Conservation (phyloP, 2,113 vertebrate species). For the Meriones unguiculatus region DNA sequence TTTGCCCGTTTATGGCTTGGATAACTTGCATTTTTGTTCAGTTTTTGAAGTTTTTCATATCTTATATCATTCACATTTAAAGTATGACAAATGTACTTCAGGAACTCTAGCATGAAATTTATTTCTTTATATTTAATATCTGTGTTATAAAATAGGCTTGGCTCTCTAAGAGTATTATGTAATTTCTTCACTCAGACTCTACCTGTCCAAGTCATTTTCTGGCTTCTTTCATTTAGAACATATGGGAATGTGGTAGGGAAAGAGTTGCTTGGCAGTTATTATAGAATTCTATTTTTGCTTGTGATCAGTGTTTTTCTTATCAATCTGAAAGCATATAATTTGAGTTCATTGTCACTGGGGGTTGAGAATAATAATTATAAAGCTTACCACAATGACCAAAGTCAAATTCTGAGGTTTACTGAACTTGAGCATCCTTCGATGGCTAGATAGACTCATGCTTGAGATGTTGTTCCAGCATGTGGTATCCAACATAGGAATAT, state of each 20-base stretch:
- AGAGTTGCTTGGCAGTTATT: not conserved
- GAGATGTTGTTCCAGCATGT: not conserved
- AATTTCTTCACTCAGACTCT: slow-evolving; percentile 20
- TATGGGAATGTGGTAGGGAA: not conserved
- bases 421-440: slow-evolving; percentile 52
- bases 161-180: not conserved
- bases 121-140: not conserved
- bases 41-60: not conserved
- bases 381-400: not conserved
- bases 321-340: not conserved
- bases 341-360: slow-evolving; percentile 14
- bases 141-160: not conserved
- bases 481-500: slow-evolving; percentile 19
- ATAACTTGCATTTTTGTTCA: not conserved
- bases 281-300: slow-evolving; percentile 14
- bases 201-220: not conserved
- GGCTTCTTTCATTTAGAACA: slow-evolving; percentile 11
- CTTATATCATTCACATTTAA: slow-evolving; percentile 51
- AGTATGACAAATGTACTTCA: slow-evolving; percentile 55
- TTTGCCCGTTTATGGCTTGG: not conserved
- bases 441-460: slow-evolving; percentile 50
- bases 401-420: slow-evolving; percentile 5
- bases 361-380: not conserved
- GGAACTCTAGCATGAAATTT: slow-evolving; percentile 20
- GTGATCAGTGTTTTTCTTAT: slow-evolving; percentile 21